Conservation (phyloP, 2,797 vertebrate genomes). For the Sciurus carolinensis region DNA sequence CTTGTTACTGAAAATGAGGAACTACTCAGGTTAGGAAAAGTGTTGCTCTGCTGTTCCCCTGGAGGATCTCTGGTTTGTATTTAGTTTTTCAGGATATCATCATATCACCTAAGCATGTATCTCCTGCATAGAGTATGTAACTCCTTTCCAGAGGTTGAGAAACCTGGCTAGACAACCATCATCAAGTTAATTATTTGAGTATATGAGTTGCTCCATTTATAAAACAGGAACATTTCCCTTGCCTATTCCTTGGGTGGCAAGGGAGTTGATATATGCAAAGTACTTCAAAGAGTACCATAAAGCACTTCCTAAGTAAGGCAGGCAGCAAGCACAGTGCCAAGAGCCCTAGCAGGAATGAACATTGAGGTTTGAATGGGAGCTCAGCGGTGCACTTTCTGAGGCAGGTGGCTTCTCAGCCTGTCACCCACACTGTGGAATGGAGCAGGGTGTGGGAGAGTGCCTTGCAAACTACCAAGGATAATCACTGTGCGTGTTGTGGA, state of each 20-base stretch:
- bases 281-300: not conserved
- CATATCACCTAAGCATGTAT: not conserved
- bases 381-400: not conserved
- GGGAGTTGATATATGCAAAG: not conserved
- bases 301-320: no score
- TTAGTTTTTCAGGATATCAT: not conserved
- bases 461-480: not conserved
- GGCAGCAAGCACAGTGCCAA: not conserved
- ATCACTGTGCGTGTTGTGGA: not conserved
- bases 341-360: not conserved
- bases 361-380: not conserved
- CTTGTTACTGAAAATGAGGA: constrained; percentile 2
- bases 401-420: not conserved
- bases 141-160: not conserved
- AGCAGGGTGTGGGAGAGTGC: not conserved
- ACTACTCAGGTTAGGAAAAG: not conserved
- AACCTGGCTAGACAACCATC: not conserved
- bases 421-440: not conserved
- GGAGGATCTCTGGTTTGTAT: not conserved
- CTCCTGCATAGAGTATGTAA: not conserved
- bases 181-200: not conserved
- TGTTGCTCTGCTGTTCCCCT: not conserved
- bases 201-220: not conserved
- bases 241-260: not conserved
- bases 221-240: not conserved